Conservation (phyloP, 2,113 vertebrate genomes). For the Lonchura striata region DNA sequence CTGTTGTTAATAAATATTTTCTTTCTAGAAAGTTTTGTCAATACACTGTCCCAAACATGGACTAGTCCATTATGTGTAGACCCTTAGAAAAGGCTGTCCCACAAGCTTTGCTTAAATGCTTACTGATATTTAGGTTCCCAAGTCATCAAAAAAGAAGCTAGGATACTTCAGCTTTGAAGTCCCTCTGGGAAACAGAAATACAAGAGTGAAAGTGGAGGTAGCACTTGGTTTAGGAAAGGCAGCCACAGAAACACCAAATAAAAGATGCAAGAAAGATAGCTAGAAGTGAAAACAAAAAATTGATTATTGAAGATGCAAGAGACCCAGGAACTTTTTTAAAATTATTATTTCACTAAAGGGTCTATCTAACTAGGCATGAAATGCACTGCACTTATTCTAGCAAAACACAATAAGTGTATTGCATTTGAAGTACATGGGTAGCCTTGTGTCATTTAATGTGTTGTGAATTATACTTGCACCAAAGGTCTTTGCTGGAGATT, state of each 20-base stretch:
- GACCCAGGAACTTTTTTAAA: neutral
- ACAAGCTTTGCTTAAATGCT: neutral
- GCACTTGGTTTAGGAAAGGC: neutral
- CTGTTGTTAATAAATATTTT: neutral
- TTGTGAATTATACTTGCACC: neutral
- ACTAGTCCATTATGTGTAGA: neutral
- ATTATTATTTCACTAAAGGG: neutral
- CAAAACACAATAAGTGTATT: neutral
- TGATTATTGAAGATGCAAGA: neutral
- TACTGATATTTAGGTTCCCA: neutral
- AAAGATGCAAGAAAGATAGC: rapidly evolving
- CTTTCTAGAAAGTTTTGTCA: neutral
- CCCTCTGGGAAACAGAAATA: neutral
- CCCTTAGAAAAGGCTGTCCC: neutral
- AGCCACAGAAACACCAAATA: neutral
- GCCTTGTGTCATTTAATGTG: neutral
- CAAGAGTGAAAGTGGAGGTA: neutral
- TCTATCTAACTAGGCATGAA: neutral
- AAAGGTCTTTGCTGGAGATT: neutral
- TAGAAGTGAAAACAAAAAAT: neutral
- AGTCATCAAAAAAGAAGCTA: neutral
- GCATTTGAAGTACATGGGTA: neutral
- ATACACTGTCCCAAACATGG: neutral
- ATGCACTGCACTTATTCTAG: neutral
- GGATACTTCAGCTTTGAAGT: neutral